A percentile compares a stretch with the other conserved stretches of the same genome.
phyloP scores from a whole-genome alignment of 2,888 invertebrate species.

The Eupeodes latifasciatus region DNA sequence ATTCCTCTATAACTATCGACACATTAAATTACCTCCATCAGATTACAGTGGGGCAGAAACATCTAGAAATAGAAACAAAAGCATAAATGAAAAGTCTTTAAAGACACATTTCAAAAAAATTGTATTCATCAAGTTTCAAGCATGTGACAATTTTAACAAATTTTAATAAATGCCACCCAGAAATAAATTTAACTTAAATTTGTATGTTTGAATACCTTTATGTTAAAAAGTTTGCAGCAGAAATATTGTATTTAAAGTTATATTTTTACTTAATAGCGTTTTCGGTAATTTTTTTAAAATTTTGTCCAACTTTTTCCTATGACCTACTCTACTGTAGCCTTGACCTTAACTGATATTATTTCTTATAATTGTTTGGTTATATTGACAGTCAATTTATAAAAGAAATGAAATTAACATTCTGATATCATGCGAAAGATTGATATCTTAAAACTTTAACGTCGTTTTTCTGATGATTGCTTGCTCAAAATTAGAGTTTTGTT shows the following conservation, averaged over 20 bases:
- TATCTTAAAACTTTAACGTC: constrained; percentile 58
- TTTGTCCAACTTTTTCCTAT: neutral
- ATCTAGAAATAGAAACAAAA: neutral
- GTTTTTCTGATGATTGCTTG: constrained; percentile 59
- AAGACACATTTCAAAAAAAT: too few species aligned
- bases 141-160: too few species aligned
- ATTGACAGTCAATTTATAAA: constrained; percentile 51
- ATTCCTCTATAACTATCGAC: constrained; percentile 1
- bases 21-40: neutral
- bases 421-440: constrained; percentile 56
- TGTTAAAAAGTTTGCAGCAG: neutral
- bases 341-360: neutral
- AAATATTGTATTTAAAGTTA: neutral
- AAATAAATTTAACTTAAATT: too few species aligned
- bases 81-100: too few species aligned
- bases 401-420: constrained; percentile 63
- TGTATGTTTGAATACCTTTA: too few species aligned
- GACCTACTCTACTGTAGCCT: neutral
- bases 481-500: neutral
- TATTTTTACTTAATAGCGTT: neutral
- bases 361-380: constrained; percentile 24
- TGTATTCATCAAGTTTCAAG: too few species aligned
- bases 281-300: neutral
- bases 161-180: too few species aligned
- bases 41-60: neutral